A percentile compares a stretch with the other conserved stretches of the same genome.
These are phyloP conservation scores for Cheilosia urbana DNA, from an alignment of 2,888 invertebrate species.

Conservation along the genomic window DNA sequence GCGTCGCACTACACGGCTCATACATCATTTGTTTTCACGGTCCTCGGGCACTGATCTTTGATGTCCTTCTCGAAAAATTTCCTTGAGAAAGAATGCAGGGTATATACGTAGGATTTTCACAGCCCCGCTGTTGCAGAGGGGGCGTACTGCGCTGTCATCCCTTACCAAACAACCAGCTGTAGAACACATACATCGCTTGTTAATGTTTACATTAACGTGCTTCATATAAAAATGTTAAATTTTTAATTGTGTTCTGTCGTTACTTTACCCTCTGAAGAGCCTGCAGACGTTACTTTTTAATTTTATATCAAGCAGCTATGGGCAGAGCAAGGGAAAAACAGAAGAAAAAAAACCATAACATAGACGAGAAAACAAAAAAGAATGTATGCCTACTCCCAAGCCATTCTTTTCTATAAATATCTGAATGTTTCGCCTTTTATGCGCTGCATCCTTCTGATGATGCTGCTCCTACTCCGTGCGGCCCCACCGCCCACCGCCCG, in stretches of 20 bases:
- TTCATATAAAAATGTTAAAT: slow-evolving; percentile 74
- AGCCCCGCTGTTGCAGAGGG: background rate
- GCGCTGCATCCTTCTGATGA: slow-evolving; percentile 52
- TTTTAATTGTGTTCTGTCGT: slow-evolving; percentile 75
- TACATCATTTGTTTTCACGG: slow-evolving; percentile 47
- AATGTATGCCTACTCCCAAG: slow-evolving; percentile 38
- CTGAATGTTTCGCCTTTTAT: slow-evolving; percentile 73
- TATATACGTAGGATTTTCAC: background rate
- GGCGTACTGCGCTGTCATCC: slow-evolving; percentile 20
- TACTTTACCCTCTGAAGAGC: slow-evolving; percentile 70
- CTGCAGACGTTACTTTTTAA: slow-evolving; percentile 74
- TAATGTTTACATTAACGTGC: slow-evolving; percentile 74
- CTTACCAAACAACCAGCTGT: slow-evolving; percentile 13
- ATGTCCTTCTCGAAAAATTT: slow-evolving; percentile 63
- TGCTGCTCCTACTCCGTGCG: slow-evolving; percentile 8
- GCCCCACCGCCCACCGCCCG: background rate
- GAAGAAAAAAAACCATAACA: slow-evolving; percentile 15
- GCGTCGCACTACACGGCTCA: slow-evolving; percentile 1
- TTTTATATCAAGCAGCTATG: slow-evolving; percentile 59
- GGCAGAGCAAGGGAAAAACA: slow-evolving; percentile 20
- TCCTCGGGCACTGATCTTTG: slow-evolving; percentile 63
- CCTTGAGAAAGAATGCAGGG: slow-evolving; percentile 42
- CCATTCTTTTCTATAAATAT: slow-evolving; percentile 73
- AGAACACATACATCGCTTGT: slow-evolving; percentile 46
- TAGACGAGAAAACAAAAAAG: slow-evolving; percentile 20